Conservation (phyloP, 2,888 invertebrate genomes). For the Drosophila robusta region DNA sequence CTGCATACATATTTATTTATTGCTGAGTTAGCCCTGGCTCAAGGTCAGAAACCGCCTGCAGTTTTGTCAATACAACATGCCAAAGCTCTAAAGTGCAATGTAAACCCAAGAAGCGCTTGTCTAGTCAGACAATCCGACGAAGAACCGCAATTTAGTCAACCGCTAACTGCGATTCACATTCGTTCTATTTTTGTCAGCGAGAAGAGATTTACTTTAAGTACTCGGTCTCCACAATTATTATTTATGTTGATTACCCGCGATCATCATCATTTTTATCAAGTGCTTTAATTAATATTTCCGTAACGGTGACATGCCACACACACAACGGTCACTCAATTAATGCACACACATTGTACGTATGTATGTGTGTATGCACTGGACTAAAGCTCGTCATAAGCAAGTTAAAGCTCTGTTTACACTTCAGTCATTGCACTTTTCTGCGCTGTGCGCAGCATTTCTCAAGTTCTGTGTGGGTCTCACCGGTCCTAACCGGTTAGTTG, state of each 20-base stretch:
- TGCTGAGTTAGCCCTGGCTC: conserved; percentile 53
- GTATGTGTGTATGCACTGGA: conserved; percentile 3
- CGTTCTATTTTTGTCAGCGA: conserved; percentile 53
- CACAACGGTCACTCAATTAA: conserved; percentile 50
- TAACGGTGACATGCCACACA: conserved; percentile 21
- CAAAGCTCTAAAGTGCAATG: conserved; percentile 42
- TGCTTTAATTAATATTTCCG: conserved; percentile 74
- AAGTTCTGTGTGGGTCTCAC: conserved; percentile 46
- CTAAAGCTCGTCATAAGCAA: conserved; percentile 23
- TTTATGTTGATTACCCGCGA: conserved; percentile 43
- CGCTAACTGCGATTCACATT: conserved; percentile 62
- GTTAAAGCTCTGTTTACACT: conserved; percentile 48
- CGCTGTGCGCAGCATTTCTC: conserved; percentile 40
- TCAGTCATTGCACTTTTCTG: conserved; percentile 64
- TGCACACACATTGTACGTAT: conserved; percentile 3
- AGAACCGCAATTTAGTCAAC: conserved; percentile 54
- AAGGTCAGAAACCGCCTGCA: conserved; percentile 62
- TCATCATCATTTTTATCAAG: conserved; percentile 39
- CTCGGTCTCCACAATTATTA: conserved; percentile 34
- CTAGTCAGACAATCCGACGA: conserved; percentile 29
- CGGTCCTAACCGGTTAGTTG: conserved; percentile 63
- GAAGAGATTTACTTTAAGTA: conserved; percentile 22
- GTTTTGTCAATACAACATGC: conserved; percentile 72
- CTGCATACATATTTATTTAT: conserved; percentile 12
- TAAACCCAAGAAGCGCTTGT: conserved; percentile 29